Base-by-base conservation (phyloP, 1,140 invertebrate species). In the Cyclina sinensis region DNA sequence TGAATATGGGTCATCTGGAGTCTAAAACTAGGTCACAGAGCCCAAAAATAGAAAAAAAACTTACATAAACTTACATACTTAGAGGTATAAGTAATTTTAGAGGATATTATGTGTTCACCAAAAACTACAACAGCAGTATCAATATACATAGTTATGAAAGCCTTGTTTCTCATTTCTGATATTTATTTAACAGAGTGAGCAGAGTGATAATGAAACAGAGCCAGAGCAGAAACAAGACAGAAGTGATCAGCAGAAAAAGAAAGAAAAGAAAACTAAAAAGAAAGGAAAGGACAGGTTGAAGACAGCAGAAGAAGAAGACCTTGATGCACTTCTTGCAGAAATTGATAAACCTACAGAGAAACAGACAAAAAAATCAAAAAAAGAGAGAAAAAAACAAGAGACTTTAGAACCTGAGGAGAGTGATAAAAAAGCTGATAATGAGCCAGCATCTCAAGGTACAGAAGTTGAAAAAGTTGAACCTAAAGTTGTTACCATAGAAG, bases 231-330 rank as follows among this genome's bases (percentile, higher is more conserved):
- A 68, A 1, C 7, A 80, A 73, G 84, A 90, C 73, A 27, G 65
- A 27, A 86, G 65, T 46, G 46, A 65, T 65, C 51, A 83, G 62
- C 84, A 68, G 30, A 39, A 80, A 37, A 89, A 88, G 54, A 92
- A 93, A 73, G 81, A 89, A 12, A 91, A 93, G 43, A 92, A 92
- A 68, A 90, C 92, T 39, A 92, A 94, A 68, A 91, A 91, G 32
- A 65, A 89, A 46, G 90, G 92, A 37, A 93, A 94, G 83, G 92
- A 91, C 21, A 94, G 93, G 43, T 48, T 89, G 35, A 91, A 91
- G 65, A 97, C 97, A 92, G 97, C 98, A 79, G 98, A 97, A 94
- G 97, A 98, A 93, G 97, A 98, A 92, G 98, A 98, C 94, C 96
- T 98, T 88, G 98, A 98, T 93, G 97, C 98, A 95, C 97, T 98